Conservation (phyloP, 2,888 invertebrate species). For the Acleris emargana region DNA sequence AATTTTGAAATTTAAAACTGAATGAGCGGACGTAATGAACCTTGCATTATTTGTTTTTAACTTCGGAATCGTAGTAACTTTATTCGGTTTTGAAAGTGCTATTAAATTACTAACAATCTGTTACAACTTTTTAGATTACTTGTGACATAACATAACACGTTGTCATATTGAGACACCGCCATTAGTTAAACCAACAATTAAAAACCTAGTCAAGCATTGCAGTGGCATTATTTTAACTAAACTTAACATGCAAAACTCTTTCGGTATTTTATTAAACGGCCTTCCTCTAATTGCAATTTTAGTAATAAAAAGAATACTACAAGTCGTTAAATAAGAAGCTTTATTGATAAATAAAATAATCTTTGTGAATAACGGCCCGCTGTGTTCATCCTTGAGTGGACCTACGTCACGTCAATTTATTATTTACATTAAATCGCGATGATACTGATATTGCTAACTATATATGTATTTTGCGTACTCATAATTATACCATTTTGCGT, state of each 20-base stretch:
- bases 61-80: no score
- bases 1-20: no score
- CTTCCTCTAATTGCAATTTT: constrained; percentile 19
- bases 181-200: no score
- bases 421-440: constrained; percentile 3
- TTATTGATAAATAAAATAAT: constrained; percentile 17
- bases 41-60: no score
- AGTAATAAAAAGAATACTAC: constrained; percentile 6
- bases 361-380: constrained; percentile 1
- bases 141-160: no score
- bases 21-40: no score
- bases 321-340: background rate
- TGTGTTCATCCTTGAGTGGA: constrained; percentile 12
- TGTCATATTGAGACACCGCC: no score
- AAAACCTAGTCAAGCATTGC: no score
- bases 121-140: no score
- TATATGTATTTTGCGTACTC: constrained; percentile 11
- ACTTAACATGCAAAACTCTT: background rate
- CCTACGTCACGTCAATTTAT: constrained; percentile 21
- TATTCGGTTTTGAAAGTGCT: no score
- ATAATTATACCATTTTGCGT: background rate
- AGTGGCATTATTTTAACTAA: background rate
- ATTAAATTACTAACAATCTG: no score
- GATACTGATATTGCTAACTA: background rate
- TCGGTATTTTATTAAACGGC: background rate